These are phyloP conservation scores for Lepilemur ruficaudatus DNA, from an alignment of 2,797 vertebrate genomes.

Conservation along the genomic window DNA sequence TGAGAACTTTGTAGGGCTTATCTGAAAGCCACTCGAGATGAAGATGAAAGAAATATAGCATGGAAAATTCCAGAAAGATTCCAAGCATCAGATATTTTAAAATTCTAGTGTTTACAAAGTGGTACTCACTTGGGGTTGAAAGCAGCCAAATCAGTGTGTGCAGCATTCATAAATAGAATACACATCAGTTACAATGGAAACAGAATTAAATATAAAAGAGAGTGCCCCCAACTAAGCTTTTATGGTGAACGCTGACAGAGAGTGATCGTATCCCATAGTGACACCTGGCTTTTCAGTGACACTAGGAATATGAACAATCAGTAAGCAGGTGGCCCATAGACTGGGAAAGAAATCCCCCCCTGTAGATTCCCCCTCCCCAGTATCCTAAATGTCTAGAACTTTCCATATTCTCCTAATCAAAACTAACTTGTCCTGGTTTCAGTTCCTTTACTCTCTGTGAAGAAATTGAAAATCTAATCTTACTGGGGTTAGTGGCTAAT, in stretches of 20 bases:
- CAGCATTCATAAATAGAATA: conserved; percentile 92
- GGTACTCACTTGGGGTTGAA: conserved; percentile 92
- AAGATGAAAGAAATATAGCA: conserved; percentile 25
- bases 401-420: background rate
- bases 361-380: background rate
- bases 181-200: conserved; percentile 95
- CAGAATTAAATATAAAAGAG: conserved; percentile 73
- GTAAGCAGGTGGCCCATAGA: background rate
- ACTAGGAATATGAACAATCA: background rate
- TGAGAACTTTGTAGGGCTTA: background rate
- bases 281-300: background rate
- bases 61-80: conserved; percentile 34
- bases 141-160: conserved; percentile 90
- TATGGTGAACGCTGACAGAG: background rate
- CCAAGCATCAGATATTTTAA: conserved; percentile 76
- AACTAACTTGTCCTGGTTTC: background rate
- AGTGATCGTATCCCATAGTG: background rate
- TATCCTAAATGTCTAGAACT: background rate
- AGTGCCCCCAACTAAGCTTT: background rate
- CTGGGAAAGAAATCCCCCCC: background rate
- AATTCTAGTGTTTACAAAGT: conserved; percentile 78
- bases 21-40: background rate
- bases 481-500: background rate
- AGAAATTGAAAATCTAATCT: background rate
- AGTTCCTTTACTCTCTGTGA: background rate